These are phyloP conservation scores for Drosophila sordidula DNA, from an alignment of 2,888 invertebrate genomes.

Conservation along the genomic window DNA sequence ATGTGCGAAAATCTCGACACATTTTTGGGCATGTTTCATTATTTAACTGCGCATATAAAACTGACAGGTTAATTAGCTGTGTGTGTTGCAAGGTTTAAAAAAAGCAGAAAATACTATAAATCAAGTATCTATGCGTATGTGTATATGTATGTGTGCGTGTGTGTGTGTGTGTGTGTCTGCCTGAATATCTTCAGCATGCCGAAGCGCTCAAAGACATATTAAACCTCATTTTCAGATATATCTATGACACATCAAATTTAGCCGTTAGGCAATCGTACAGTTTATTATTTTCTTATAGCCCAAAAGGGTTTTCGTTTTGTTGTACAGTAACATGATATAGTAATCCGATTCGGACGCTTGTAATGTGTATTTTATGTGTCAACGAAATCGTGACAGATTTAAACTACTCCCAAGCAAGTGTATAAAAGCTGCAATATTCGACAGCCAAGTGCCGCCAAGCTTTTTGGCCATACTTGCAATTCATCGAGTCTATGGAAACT, in stretches of 20 bases:
- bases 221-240: slow-evolving; percentile 1
- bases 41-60: slow-evolving; percentile 54
- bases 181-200: slow-evolving; percentile 4
- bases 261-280: slow-evolving; percentile 4
- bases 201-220: slow-evolving; percentile 1
- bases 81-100: slow-evolving; percentile 22
- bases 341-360: slow-evolving; percentile 2
- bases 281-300: slow-evolving; percentile 1
- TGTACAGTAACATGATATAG: slow-evolving; percentile 1
- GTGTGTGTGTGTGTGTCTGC: not conserved
- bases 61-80: slow-evolving; percentile 48
- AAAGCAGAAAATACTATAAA: slow-evolving; percentile 14
- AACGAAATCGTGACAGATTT: slow-evolving; percentile 28
- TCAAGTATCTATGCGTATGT: not conserved
- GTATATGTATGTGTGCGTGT: not conserved
- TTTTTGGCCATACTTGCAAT: slow-evolving; percentile 37
- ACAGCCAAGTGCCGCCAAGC: slow-evolving; percentile 11
- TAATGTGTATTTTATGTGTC: slow-evolving; percentile 29
- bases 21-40: slow-evolving; percentile 53
- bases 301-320: not conserved
- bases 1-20: slow-evolving; percentile 42
- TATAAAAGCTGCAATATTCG: slow-evolving; percentile 18
- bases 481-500: slow-evolving; percentile 44
- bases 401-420: slow-evolving; percentile 28
- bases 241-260: slow-evolving; percentile 1